Base-by-base conservation (phyloP, 64 coral and sea anemone genomes). In the Orbicella faveolata region DNA sequence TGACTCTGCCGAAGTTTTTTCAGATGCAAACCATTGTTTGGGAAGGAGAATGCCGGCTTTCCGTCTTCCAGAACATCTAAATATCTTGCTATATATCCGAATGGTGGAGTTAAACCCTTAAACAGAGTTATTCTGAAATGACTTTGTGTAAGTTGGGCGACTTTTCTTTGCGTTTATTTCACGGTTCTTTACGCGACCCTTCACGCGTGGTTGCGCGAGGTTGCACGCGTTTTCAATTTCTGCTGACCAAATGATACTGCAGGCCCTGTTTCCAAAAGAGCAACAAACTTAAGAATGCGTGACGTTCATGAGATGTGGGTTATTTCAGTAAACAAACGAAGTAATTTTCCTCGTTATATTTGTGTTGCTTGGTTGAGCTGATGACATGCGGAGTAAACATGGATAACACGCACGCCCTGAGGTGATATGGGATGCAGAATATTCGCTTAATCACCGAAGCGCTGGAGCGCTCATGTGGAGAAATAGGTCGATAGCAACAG, bases 241-340 rank as follows among this genome's bases (percentile, higher is more conserved):
- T 25, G 21, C 67, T 70, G 67, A 70, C 67, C 67, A 25, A 1
- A 0, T 70, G 20, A 10, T 70, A 70, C 11, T 70, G 67, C 67
- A 70, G 67, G 67, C n/a, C 20, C 21, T 9, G 25, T 70, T 21
- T 4, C 17, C n/a, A 70, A 70, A 70, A 70, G 67, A 70, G 25
- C 67, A 70, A 25, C 67, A 70, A 70, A 25, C n/a, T 70, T 21
- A 72, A 37, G 82, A 85, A 85, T 85, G 82, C 82, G 82, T 85
- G 82, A 85, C 64, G 35, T 79, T 6, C 64, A 19, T 79, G 8
- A 48, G 23, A 23, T 13, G 39, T 14, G 20, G 19, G 23, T 23
- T 61, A 23, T 9, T 14, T 14, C 52, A 53, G 37, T 21, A 72
- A 85, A 85, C 82, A 85, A 85, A 85, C 39, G 35, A 66, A 67